Conservation (phyloP, 2,797 vertebrate species). For the Ctenopoma kingsleyae region DNA sequence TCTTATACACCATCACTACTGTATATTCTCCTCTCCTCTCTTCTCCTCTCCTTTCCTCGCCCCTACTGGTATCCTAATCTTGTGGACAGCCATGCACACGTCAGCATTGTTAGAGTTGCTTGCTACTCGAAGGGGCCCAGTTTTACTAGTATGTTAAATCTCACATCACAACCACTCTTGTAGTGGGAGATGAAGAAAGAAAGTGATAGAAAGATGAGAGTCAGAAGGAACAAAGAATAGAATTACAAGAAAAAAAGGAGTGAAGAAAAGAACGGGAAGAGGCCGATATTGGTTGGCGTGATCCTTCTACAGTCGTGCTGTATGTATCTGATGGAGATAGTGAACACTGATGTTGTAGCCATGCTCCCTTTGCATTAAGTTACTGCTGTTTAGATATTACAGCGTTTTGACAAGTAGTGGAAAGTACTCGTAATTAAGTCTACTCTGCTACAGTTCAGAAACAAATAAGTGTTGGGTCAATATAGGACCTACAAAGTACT, state of each 20-base stretch:
- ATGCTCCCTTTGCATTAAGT: slow-evolving; percentile 29
- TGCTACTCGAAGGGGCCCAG: slow-evolving; percentile 47
- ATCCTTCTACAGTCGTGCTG: slow-evolving; percentile 34
- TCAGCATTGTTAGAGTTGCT: slow-evolving; percentile 42
- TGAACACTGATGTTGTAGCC: slow-evolving; percentile 9
- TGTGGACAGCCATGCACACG: slow-evolving; percentile 14
- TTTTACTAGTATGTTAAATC: slow-evolving; percentile 63
- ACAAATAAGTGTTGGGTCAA: no score
- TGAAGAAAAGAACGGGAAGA: slow-evolving; percentile 40
- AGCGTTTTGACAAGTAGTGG: not conserved
- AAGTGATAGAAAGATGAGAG: not conserved
- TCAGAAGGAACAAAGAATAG: slow-evolving; percentile 45
- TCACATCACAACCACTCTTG: slow-evolving; percentile 56
- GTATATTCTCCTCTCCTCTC: slow-evolving; percentile 9
- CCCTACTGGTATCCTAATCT: slow-evolving; percentile 37
- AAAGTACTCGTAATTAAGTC: not conserved
- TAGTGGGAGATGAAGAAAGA: slow-evolving; percentile 25
- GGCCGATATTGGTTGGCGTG: slow-evolving; percentile 50
- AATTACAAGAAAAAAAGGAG: slow-evolving; percentile 49
- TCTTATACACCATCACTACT: slow-evolving; percentile 36
- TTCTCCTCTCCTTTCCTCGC: not conserved
- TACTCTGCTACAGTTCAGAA: not conserved
- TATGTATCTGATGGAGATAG: slow-evolving; percentile 40
- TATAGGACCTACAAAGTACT: no score
- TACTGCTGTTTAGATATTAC: slow-evolving; percentile 16